These are phyloP conservation scores for Hemibagrus wyckioides DNA, from an alignment of 2,113 vertebrate species.

Conservation along the genomic window DNA sequence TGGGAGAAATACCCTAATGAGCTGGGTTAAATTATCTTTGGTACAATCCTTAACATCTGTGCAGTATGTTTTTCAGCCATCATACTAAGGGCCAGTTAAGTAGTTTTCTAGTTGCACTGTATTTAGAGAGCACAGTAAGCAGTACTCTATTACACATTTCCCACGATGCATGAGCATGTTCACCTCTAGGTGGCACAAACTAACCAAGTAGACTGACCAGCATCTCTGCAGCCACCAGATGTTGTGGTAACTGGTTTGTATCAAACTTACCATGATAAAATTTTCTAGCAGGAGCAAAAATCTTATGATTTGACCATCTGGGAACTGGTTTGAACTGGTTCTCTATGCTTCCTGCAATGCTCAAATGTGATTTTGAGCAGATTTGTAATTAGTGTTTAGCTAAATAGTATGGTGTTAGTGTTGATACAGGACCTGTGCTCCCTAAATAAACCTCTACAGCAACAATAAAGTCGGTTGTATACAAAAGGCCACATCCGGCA, in stretches of 20 bases:
- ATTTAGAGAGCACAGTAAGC: neutral
- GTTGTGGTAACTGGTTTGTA: neutral
- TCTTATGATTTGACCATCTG: neutral
- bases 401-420: neutral
- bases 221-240: neutral
- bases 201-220: neutral
- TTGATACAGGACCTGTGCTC: neutral
- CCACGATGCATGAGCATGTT: neutral
- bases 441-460: neutral
- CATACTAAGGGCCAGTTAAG: neutral
- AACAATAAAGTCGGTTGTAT: neutral
- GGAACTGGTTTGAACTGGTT: neutral
- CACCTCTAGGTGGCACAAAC: slow-evolving; percentile 23
- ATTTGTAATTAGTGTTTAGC: neutral
- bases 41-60: neutral
- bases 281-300: neutral
- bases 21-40: neutral
- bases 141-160: neutral
- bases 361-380: neutral
- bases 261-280: neutral
- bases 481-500: neutral
- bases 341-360: neutral
- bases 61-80: neutral
- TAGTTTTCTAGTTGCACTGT: neutral
- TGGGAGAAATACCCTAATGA: neutral